phyloP scores from a whole-genome alignment of 2,888 invertebrate species.

The Phlogophora meticulosa region DNA sequence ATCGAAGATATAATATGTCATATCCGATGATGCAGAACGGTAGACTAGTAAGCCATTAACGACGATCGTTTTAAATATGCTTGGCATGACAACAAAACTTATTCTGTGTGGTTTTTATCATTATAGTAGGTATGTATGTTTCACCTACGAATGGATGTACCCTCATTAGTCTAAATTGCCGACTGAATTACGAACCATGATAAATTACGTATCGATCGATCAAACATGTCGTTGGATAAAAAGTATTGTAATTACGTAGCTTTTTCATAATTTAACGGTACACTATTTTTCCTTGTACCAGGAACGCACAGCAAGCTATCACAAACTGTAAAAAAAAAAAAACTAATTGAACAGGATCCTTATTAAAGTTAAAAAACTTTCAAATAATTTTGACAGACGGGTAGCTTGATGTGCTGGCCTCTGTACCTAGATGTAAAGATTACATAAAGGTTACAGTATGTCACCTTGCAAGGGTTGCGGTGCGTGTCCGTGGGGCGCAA shows the following conservation, averaged over 20 bases:
- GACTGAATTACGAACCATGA: conserved; percentile 47
- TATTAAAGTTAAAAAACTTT: too few species aligned
- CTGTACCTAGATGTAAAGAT: conserved; percentile 63
- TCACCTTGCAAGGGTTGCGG: conserved; percentile 79
- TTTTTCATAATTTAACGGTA: conserved; percentile 22
- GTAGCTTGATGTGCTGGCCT: too few species aligned
- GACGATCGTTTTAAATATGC: conserved; percentile 17
- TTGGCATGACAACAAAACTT: conserved; percentile 18
- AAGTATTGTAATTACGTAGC: conserved; percentile 33
- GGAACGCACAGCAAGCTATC: too few species aligned
- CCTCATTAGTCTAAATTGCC: conserved; percentile 51
- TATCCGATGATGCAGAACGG: conserved; percentile 57
- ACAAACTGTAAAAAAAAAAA: too few species aligned
- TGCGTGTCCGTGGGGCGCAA: conserved; percentile 79
- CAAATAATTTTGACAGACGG: too few species aligned
- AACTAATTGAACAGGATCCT: too few species aligned
- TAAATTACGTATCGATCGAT: conserved; percentile 54
- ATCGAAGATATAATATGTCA: conserved; percentile 65
- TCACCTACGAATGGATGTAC: conserved; percentile 30
- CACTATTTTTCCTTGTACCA: conserved; percentile 38
- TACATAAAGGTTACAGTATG: conserved; percentile 66
- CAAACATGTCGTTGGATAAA: conserved; percentile 25
- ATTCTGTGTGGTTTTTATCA: conserved; percentile 15
- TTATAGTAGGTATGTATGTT: conserved; percentile 10
- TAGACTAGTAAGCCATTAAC: conserved; percentile 24